Percentiles rank a stretch among this genome's conserved stretches.
Conservation (phyloP, 2,888 invertebrate genomes). For the Agrotis segetum region DNA sequence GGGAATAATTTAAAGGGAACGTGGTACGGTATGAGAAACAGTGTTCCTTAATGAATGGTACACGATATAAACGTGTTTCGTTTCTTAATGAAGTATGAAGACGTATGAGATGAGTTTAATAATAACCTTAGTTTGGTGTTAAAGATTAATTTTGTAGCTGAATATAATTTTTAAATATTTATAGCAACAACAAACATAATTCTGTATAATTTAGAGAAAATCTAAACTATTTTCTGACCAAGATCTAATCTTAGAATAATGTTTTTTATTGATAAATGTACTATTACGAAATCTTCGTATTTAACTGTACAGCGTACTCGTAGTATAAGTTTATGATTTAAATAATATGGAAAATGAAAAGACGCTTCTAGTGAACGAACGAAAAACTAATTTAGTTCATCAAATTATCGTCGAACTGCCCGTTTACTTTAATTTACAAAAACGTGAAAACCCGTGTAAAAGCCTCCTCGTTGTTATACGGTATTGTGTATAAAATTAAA, state of each 20-base stretch:
- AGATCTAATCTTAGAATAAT: not conserved
- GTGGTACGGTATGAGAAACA: constrained; percentile 1
- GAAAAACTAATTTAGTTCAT: no score
- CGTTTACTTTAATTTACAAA: no score
- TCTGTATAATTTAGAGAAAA: not conserved
- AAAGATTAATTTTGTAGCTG: not conserved
- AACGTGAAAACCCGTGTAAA: no score
- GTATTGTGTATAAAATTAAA: no score
- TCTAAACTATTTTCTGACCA: not conserved
- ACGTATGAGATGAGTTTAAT: not conserved
- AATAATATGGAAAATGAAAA: no score
- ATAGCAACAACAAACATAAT: not conserved
- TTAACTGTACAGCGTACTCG: no score
- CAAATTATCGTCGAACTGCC: no score
- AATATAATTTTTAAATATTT: not conserved
- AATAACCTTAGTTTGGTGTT: not conserved
- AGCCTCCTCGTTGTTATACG: no score
- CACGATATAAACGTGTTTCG: not conserved
- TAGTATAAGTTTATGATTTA: no score
- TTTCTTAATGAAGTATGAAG: not conserved
- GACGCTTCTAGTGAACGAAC: no score
- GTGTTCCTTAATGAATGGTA: constrained; percentile 4
- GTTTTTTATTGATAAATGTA: no score
- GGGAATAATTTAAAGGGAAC: constrained; percentile 41
- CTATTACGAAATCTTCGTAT: no score